Conservation (phyloP, 2,888 invertebrate genomes). For the Tanypteryx hageni region DNA sequence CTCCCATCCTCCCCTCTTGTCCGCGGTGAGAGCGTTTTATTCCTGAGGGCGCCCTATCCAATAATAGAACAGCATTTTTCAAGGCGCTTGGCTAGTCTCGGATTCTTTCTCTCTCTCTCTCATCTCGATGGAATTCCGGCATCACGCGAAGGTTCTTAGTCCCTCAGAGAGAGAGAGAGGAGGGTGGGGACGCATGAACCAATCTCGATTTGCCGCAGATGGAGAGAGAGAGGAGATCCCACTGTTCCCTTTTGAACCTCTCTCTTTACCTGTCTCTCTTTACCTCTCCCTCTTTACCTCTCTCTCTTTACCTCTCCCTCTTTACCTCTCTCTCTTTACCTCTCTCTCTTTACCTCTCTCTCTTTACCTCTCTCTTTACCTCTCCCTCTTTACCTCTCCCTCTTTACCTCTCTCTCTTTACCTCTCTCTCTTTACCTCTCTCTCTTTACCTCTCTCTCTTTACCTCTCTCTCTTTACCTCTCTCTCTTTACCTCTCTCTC, state of each 20-base stretch:
- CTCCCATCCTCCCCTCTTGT: not conserved
- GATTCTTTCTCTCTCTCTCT: constrained; percentile 34
- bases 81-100: constrained; percentile 62
- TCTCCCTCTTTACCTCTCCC: too few relatives aligned
- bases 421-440: too few relatives aligned
- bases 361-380: too few relatives aligned
- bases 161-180: not conserved
- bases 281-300: not conserved
- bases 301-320: not conserved
- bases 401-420: too few relatives aligned
- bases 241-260: too few relatives aligned
- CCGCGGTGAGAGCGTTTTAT: not conserved
- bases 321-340: too few relatives aligned
- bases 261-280: too few relatives aligned
- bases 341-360: too few relatives aligned
- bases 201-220: constrained; percentile 15
- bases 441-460: too few relatives aligned
- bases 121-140: constrained; percentile 56
- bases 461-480: too few relatives aligned
- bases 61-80: constrained; percentile 49
- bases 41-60: constrained; percentile 16
- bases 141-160: constrained; percentile 58
- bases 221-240: not conserved
- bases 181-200: not conserved
- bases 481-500: too few relatives aligned